Evolutionary conservation across 2,888 invertebrate species (phyloP).

Genomic region (Lagria hirta): DNA sequence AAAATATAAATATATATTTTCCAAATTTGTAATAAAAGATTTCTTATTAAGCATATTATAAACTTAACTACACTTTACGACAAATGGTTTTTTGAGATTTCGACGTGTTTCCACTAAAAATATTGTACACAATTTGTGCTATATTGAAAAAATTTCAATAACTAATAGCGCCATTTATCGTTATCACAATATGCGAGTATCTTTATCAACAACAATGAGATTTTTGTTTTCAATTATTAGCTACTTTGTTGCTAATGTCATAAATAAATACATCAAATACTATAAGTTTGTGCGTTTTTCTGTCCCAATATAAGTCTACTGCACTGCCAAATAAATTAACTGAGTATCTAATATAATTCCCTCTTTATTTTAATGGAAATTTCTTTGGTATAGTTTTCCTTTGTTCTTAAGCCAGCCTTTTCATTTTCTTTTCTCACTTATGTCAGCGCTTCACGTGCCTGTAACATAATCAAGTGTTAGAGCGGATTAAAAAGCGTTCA

Average conservation of each 20-base stretch:
- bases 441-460: constrained; percentile 4
- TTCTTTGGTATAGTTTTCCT: constrained; percentile 39
- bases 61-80: constrained; percentile 40
- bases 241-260: constrained; percentile 16
- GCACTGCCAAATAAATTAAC: constrained; percentile 31
- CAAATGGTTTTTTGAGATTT: constrained; percentile 38
- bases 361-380: constrained; percentile 36
- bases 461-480: too few relatives aligned
- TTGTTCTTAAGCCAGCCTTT: constrained; percentile 22
- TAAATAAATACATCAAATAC: constrained; percentile 25
- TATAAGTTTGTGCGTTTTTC: constrained; percentile 25
- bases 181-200: constrained; percentile 54
- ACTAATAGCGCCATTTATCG: constrained; percentile 40
- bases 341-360: constrained; percentile 37
- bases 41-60: constrained; percentile 34
- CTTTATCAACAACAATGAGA: constrained; percentile 42
- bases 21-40: constrained; percentile 33
- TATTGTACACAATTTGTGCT: constrained; percentile 2
- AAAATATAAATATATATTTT: constrained; percentile 29
- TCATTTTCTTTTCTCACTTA: constrained; percentile 5
- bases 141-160: constrained; percentile 18
- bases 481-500: too few relatives aligned
- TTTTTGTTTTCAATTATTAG: constrained; percentile 23
- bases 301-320: too few relatives aligned
- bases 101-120: constrained; percentile 5